These are phyloP conservation scores for Echeneis naucrates DNA, from an alignment of 2,797 vertebrate genomes.

Conservation along the genomic window DNA sequence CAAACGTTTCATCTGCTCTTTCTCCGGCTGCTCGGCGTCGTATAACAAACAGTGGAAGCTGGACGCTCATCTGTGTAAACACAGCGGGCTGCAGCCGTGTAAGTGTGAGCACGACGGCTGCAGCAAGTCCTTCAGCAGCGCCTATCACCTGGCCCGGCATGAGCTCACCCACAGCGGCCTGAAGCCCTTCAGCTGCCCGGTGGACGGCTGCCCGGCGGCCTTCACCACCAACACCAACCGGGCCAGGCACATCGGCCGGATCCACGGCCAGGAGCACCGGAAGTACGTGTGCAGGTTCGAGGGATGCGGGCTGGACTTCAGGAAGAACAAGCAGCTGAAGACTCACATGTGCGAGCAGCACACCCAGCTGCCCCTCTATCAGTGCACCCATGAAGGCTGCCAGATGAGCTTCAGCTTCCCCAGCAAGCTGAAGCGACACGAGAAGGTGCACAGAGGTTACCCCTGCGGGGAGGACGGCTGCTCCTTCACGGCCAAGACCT, in stretches of 20 bases:
- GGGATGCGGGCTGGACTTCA: constrained; percentile 89
- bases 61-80: constrained; percentile 90
- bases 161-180: constrained; percentile 87
- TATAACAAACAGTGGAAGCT: constrained; percentile 92
- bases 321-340: constrained; percentile 93
- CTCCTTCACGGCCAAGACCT: constrained; percentile 88
- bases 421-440: constrained; percentile 86
- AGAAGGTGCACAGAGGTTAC: constrained; percentile 93
- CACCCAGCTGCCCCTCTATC: constrained; percentile 83
- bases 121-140: constrained; percentile 86
- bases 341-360: constrained; percentile 90
- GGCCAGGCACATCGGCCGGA: constrained; percentile 86
- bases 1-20: constrained; percentile 89
- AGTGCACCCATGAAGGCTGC: constrained; percentile 89
- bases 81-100: constrained; percentile 90
- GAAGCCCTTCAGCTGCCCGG: constrained; percentile 83
- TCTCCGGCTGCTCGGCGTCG: constrained; percentile 83
- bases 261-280: constrained; percentile 80
- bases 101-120: constrained; percentile 85
- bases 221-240: constrained; percentile 90
- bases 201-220: constrained; percentile 70
- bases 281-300: constrained; percentile 86
- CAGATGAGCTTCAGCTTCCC: constrained; percentile 85
- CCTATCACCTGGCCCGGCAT: constrained; percentile 89
- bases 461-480: constrained; percentile 88